Evolutionary conservation across 2,113 vertebrate species (phyloP), one percentile per base, ranked within the genome.

Genomic region (Phrynocephalus versicolor): DNA sequence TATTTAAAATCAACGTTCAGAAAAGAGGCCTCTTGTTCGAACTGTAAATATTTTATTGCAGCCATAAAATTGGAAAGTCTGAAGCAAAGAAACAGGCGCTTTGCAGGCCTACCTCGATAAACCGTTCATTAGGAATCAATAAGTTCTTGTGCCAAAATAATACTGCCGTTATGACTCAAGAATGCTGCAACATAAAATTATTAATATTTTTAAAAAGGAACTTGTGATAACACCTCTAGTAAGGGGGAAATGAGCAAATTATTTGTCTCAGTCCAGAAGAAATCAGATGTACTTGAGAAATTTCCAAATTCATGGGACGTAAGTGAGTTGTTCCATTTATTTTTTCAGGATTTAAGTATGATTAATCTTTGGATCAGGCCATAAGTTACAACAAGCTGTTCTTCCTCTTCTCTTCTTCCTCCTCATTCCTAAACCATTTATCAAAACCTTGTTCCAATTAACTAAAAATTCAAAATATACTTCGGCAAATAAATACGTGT

Each of bases 161-260:
- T 82, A 65, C 81, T 73, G 78, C 85, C 81, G 89, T 79, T 64
- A 81, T 88, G 71, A 83, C 83, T 19, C 70, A 55, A 23, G 14
- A 72, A 92, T 83, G 1, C 84, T 8, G 87, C 25, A 77, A 58
- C 65, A 51, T 83, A 57, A 51, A 73, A 87, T 16, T 18, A 81
- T 35, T 15, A 73, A 91, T 27, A 23, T 60, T 74, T 41, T 39
- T 35, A 27, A 18, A 74, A 33, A n/a, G n/a, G n/a, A n/a, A 16
- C 18, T 45, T 64, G 82, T 55, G 89, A 87, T 33, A 27, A 6
- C 3, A 65, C 41, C 33, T 89, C 90, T 87, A 90, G 85, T 65
- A 69, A 45, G 25, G 64, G 0, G 5, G 41, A 39, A 84, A 74
- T 62, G 84, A 77, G 60, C 41, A 70, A 87, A 75, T 55, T 33